Evolutionary conservation across 2,797 vertebrate genomes (phyloP), one percentile per base, ranked within the genome.

Genomic region (Threskiornis aethiopicus): DNA sequence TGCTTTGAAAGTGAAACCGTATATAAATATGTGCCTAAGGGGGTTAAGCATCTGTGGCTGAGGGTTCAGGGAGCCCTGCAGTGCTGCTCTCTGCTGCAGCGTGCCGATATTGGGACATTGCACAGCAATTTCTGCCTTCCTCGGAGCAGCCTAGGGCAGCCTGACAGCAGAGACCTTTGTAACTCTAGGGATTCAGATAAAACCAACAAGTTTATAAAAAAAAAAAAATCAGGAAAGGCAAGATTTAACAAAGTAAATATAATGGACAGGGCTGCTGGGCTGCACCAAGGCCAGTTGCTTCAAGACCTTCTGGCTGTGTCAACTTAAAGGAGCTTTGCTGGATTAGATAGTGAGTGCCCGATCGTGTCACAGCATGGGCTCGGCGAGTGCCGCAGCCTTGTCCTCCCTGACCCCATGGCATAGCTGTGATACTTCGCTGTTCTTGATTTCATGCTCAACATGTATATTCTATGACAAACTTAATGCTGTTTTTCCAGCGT

Each of bases 331-430:
- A 75, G 25, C 21, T 73, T 28, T 47, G 58, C 8, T 73, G 52
- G 49, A 4, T 35, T 59, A 8, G 25, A 15, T 35, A 20, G 49
- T 25, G 42, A 21, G 20, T 52, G n/a, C 42, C 46, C 76, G 14
- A 35, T 57, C n/a, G 26, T 69, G 16, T 24, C 47, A n/a, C 20
- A 2, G 44, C 10, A 0, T 21, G 55, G 44, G 31, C 44, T 87
- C 0, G 0, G 14, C n/a, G 25, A 44, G 11, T 5, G 13, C 9
- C 2, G 0, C 31, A 49, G 49, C 31, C 31, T 65, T 35, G 62
- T 51, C 31, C 17, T 66, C 33, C 55, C 29, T 72, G 15, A 73
- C 26, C 19, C 49, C 21, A 1, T 37, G 44, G 15, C 29, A 9
- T 14, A 58, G 16, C 31, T 49, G 29, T 33, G 33, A 37, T 47